Evolutionary conservation across 2,113 vertebrate species (phyloP).

Genomic region (Brachionichthys hirsutus): DNA sequence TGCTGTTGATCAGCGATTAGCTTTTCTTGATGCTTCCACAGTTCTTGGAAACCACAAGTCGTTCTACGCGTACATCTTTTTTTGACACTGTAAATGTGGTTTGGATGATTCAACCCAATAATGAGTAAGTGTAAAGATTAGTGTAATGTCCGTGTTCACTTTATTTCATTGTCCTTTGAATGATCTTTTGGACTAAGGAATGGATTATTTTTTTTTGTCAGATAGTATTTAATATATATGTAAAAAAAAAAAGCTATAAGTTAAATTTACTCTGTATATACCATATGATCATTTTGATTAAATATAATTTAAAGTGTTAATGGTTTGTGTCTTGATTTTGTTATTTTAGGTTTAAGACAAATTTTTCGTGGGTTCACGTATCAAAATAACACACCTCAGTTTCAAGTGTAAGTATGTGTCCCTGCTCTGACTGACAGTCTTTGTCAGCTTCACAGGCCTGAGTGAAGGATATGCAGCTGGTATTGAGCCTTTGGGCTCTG

Average conservation of each 20-base stretch:
- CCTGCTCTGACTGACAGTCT: not conserved
- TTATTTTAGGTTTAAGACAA: not conserved
- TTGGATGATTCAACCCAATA: constrained; percentile 39
- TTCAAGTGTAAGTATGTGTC: not conserved
- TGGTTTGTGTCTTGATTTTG: constrained; percentile 6
- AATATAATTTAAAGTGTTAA: constrained; percentile 86
- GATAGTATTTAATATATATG: constrained; percentile 99
- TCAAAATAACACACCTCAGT: not conserved
- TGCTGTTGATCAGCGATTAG: constrained; percentile 74
- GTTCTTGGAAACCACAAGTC: constrained; percentile 22
- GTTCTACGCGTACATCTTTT: constrained; percentile 39
- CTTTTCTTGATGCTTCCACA: constrained; percentile 51
- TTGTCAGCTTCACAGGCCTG: not conserved
- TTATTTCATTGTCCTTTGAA: constrained; percentile 65
- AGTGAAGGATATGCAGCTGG: not conserved
- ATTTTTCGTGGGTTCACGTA: not conserved
- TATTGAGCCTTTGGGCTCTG: not conserved
- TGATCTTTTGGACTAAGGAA: constrained; percentile 79
- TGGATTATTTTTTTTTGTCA: constrained; percentile 82
- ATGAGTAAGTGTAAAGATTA: constrained; percentile 43
- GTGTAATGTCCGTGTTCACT: constrained; percentile 74
- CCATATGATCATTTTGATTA: constrained; percentile 91
- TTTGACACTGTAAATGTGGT: constrained; percentile 42
- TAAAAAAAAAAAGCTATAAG: constrained; percentile 94
- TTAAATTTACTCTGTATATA: constrained; percentile 95